These are phyloP conservation scores for Thecocarcelia acutangulata DNA, from an alignment of 2,888 invertebrate genomes.

Conservation along the genomic window DNA sequence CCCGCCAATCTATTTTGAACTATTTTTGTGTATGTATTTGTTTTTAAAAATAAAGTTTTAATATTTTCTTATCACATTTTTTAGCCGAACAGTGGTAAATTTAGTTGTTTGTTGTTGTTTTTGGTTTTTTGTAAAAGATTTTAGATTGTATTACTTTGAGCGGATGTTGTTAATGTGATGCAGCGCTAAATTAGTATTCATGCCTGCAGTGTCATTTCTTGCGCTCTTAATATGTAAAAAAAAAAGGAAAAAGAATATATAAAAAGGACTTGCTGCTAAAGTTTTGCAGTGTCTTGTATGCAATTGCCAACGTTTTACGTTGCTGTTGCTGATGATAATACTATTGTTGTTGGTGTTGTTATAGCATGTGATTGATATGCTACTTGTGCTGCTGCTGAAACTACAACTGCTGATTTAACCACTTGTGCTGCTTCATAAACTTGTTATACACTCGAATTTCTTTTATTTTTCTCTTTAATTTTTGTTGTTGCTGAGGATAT, in stretches of 20 bases:
- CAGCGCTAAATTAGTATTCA: conserved; percentile 80
- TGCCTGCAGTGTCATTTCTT: conserved; percentile 79
- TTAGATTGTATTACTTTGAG: conserved; percentile 65
- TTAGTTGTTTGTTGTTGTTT: conserved; percentile 28
- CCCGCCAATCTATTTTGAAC: conserved; percentile 26
- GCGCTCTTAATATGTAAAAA: conserved; percentile 73
- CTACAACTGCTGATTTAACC: conserved; percentile 66
- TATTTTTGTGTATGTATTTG: neutral
- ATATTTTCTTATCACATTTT: conserved; percentile 24
- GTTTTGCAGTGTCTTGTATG: conserved; percentile 24
- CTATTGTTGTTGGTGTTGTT: conserved; percentile 39
- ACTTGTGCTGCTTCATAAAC: conserved; percentile 68
- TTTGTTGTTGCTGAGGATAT: conserved; percentile 35
- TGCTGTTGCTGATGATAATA: neutral
- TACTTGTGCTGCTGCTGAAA: conserved; percentile 59
- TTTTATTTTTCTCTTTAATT: conserved; percentile 5
- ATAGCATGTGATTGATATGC: conserved; percentile 70
- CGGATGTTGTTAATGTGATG: conserved; percentile 69
- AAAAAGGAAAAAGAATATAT: conserved; percentile 14
- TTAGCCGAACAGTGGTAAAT: conserved; percentile 20
- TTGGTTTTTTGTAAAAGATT: conserved; percentile 22
- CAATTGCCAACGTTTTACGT: conserved; percentile 8
- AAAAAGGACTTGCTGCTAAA: conserved; percentile 30
- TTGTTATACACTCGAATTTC: conserved; percentile 56
- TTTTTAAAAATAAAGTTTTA: conserved; percentile 37